Evolutionary conservation across 1,140 invertebrate genomes (phyloP), one percentile per base, ranked within the genome.

Genomic region (Ceratosolen solmsi): DNA sequence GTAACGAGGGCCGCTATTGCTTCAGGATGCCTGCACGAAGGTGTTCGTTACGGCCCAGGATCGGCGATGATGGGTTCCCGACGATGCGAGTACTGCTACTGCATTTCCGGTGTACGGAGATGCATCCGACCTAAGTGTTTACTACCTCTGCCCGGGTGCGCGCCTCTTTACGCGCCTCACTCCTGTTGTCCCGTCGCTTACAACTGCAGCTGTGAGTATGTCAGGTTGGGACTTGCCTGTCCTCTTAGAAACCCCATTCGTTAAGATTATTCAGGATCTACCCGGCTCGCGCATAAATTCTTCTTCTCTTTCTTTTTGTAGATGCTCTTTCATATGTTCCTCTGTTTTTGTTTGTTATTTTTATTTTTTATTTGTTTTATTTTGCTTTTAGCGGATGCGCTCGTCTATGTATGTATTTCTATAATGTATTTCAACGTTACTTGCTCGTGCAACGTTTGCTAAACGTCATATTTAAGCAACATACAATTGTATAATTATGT

Each of bases 51-150:
- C 89, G 95, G 94, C 15, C 94, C 95, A 54, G 97, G 97, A 0
- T 97, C 96, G 4, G 96, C 96, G 0, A 96, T 97, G 95, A 92
- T 94, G 79, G 94, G 95, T 4, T 94, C 94, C 17, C 94, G 94
- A 72, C 92, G 94, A 8, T 98, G 97, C 90, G 95, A 97, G 90
- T 96, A 97, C 88, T 98, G 97, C 90, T 98, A 96, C 90, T 98
- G 97, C 87, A 95, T 97, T 79, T 92, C 92, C 84, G 96, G 96
- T 9, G 91, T 93, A 73, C 93, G 96, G 86, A 94, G 94, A 84
- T 98, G 97, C 88, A 94, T 97, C 36, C 93, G 94, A 83, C 97
- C 96, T 0, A 94, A 94, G 86, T 98, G 97, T 90, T 91, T 97
- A 80, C 91, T 96, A n/a, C 93, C 95, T 0, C 92, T 96, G 13